These are phyloP conservation scores for Sinopyrophorus schimmeli DNA, from an alignment of 2,888 invertebrate genomes.

Conservation along the genomic window DNA sequence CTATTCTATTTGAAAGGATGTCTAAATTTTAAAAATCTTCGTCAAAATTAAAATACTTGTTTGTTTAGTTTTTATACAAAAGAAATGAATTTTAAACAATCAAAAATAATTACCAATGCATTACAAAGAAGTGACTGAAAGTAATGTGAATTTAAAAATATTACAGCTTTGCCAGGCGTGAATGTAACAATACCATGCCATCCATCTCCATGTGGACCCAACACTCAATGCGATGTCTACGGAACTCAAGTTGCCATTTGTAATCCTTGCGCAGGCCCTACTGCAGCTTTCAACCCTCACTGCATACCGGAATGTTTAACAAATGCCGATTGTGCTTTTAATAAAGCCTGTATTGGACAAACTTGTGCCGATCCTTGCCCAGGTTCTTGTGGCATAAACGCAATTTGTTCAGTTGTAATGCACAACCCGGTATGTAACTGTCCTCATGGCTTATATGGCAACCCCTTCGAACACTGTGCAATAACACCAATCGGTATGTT, in stretches of 20 bases:
- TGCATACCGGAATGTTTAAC: constrained; percentile 84
- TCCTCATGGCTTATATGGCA: constrained; percentile 68
- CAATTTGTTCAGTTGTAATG: constrained; percentile 69
- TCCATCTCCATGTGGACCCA: constrained; percentile 77
- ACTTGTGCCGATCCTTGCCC: constrained; percentile 78
- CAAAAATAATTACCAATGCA: no score
- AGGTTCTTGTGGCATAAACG: constrained; percentile 77
- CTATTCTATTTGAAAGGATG: no score
- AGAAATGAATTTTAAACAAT: no score
- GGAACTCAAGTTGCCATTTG: constrained; percentile 78
- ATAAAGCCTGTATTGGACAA: constrained; percentile 74
- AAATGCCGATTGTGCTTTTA: constrained; percentile 77
- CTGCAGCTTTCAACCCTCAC: constrained; percentile 68
- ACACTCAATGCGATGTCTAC: constrained; percentile 69
- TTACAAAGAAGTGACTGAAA: no score
- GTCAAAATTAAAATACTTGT: no score
- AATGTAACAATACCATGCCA: constrained; percentile 71
- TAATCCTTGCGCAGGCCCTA: constrained; percentile 72
- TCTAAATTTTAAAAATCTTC: no score
- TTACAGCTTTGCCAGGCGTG: constrained; percentile 53
- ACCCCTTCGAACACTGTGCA: constrained; percentile 79
- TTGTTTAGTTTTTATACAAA: no score
- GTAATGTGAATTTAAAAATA: background rate
- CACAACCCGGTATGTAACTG: constrained; percentile 77
- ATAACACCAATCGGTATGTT: constrained; percentile 31